Evolutionary conservation across 2,888 invertebrate species (phyloP).

Genomic region (Trachelus iudaicus): DNA sequence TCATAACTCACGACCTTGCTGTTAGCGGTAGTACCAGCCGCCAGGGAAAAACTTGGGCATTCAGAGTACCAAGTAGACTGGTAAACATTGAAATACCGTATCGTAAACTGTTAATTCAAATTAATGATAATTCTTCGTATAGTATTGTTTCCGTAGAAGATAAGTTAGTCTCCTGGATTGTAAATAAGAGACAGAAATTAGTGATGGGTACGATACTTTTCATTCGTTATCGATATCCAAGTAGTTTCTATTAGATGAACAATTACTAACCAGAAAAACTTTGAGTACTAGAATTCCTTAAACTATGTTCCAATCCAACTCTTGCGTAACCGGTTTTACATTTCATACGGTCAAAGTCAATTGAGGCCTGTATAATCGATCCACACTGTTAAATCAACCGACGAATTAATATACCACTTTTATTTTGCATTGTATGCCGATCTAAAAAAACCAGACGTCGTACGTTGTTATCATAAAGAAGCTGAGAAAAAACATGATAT

Average conservation of each 20-base stretch:
- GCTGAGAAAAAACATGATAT: neutral
- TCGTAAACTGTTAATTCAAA: neutral
- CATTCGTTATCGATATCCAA: neutral
- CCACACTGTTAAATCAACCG: neutral
- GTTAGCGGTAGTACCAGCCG: neutral
- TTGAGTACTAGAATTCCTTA: neutral
- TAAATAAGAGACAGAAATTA: neutral
- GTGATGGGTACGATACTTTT: neutral
- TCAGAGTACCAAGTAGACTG: neutral
- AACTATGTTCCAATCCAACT: conserved; percentile 6
- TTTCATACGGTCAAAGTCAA: conserved; percentile 15
- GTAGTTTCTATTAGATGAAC: neutral
- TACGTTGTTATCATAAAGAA: neutral
- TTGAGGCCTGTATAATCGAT: conserved; percentile 1
- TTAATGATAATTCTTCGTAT: neutral
- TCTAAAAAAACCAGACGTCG: neutral
- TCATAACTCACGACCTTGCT: neutral
- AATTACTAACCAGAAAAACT: neutral
- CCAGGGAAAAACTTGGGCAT: neutral
- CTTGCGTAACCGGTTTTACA: conserved; percentile 17
- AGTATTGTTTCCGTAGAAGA: neutral
- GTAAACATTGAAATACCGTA: neutral
- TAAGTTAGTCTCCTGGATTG: neutral
- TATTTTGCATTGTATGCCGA: neutral
- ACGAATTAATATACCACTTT: neutral